phyloP scores from a whole-genome alignment of 2,797 vertebrate species.

The Loriculus beryllinus region DNA sequence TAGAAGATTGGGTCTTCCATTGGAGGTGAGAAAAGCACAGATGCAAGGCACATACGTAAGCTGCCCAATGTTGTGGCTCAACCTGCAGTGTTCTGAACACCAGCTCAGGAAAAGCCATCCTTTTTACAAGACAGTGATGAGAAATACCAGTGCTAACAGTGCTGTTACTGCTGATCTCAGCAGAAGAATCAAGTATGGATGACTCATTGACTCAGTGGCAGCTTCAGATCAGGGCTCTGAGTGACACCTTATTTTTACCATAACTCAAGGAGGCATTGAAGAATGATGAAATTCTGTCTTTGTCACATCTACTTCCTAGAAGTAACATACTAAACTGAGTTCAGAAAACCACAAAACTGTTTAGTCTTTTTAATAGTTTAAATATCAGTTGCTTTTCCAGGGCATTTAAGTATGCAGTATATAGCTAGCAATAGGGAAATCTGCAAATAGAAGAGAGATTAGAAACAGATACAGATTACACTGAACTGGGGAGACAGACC shows the following conservation, averaged over 20 bases:
- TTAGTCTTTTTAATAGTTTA: background rate
- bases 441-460: background rate
- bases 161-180: background rate
- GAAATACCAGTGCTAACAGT: background rate
- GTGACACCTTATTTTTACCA: background rate
- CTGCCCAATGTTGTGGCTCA: background rate
- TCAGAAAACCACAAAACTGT: background rate
- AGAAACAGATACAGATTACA: background rate
- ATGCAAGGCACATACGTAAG: accelerated
- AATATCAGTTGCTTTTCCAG: background rate
- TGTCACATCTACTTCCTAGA: background rate
- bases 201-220: background rate
- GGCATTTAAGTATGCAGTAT: background rate
- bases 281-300: background rate
- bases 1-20: background rate
- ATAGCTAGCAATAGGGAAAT: background rate
- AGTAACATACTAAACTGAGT: background rate
- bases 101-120: background rate
- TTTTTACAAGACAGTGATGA: background rate
- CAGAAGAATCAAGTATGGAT: background rate
- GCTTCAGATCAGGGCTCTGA: background rate
- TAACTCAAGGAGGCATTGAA: background rate
- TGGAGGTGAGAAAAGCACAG: background rate
- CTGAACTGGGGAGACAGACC: background rate
- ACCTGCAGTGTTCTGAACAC: background rate